Percentiles rank a stretch among this genome's conserved stretches.
Evolutionary conservation across 2,888 invertebrate species (phyloP).

Genomic region (Oegoconia quadripuncta): DNA sequence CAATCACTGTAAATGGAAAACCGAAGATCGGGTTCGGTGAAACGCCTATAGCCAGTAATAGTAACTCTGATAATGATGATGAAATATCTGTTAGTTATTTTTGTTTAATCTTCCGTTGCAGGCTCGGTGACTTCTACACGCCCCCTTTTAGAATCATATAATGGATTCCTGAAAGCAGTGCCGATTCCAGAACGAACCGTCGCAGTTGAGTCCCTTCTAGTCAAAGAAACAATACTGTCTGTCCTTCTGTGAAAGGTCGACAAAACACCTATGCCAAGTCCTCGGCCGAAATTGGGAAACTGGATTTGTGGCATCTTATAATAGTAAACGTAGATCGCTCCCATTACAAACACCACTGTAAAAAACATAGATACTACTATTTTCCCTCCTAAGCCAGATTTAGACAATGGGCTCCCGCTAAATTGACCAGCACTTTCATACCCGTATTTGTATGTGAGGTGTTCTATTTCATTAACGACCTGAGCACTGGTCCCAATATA

Average conservation of each 20-base stretch:
- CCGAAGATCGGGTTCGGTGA: neutral
- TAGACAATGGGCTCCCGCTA: slow-evolving; percentile 54
- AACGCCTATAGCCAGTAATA: neutral
- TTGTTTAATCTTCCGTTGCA: slow-evolving; percentile 35
- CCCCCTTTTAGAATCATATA: slow-evolving; percentile 63
- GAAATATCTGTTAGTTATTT: neutral
- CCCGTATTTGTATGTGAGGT: slow-evolving; percentile 40
- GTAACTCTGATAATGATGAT: neutral
- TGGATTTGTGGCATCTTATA: slow-evolving; percentile 44
- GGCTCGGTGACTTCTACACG: slow-evolving; percentile 49
- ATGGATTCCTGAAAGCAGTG: slow-evolving; percentile 62
- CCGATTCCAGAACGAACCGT: slow-evolving; percentile 31
- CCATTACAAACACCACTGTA: slow-evolving; percentile 41
- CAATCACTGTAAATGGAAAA: too few relatives aligned
- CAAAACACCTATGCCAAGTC: slow-evolving; percentile 28
- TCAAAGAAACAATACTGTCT: slow-evolving; percentile 63
- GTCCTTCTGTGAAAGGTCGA: slow-evolving; percentile 55
- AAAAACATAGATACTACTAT: slow-evolving; percentile 59
- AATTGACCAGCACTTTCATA: slow-evolving; percentile 34
- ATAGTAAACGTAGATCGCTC: slow-evolving; percentile 52
- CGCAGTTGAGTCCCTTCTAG: slow-evolving; percentile 53
- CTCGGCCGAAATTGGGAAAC: slow-evolving; percentile 30
- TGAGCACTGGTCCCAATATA: slow-evolving; percentile 54
- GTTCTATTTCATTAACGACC: slow-evolving; percentile 43
- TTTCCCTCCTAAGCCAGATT: slow-evolving; percentile 46